These are phyloP conservation scores for Philaenus spumarius DNA, from an alignment of 1,140 invertebrate species.

Conservation along the genomic window DNA sequence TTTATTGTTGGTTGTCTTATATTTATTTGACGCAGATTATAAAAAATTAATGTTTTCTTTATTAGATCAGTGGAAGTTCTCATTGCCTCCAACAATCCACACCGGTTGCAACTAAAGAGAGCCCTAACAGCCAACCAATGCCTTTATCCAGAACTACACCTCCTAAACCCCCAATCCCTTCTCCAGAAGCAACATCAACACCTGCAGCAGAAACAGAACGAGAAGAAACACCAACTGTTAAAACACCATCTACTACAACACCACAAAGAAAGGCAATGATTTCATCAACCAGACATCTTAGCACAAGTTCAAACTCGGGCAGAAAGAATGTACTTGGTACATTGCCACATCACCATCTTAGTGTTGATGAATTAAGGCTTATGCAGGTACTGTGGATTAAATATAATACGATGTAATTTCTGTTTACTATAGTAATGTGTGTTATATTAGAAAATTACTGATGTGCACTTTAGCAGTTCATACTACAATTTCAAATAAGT, in stretches of 20 bases:
- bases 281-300: constrained; percentile 29
- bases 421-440: too few relatives aligned
- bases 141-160: not conserved
- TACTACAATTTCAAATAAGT: too few relatives aligned
- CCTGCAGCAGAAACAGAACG: constrained; percentile 28
- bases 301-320: constrained; percentile 34
- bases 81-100: too few relatives aligned
- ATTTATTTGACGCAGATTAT: too few relatives aligned
- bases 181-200: constrained; percentile 37
- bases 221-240: constrained; percentile 31
- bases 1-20: too few relatives aligned
- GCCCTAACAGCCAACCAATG: not conserved
- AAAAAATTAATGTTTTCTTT: too few relatives aligned
- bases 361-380: constrained; percentile 51
- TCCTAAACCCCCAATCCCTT: constrained; percentile 40
- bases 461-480: too few relatives aligned
- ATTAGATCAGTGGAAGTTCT: too few relatives aligned
- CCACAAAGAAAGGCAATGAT: constrained; percentile 43
- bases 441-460: too few relatives aligned
- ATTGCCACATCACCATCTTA: constrained; percentile 51
- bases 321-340: constrained; percentile 39
- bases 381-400: too few relatives aligned
- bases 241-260: constrained; percentile 52
- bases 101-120: not conserved
- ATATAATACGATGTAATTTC: too few relatives aligned